Conservation (phyloP, 1,140 invertebrate genomes). For the Steinernema feltiae region DNA sequence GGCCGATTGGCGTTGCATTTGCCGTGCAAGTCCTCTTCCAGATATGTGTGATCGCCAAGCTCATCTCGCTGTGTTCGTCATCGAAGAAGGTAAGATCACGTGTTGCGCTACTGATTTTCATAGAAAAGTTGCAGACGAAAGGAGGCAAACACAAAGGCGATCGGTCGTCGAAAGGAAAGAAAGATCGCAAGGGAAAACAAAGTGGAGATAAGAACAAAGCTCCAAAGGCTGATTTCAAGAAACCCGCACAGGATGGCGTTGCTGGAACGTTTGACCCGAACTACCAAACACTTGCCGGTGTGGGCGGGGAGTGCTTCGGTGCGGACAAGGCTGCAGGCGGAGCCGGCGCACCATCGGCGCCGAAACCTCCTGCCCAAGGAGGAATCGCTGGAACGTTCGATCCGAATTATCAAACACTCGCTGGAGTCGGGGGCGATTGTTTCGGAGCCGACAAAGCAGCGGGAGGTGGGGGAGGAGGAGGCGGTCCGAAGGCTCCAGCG, state of each 20-base stretch:
- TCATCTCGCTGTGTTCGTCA: not conserved
- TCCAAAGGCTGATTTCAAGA: not conserved
- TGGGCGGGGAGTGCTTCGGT: constrained; percentile 21
- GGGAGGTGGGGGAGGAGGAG: not conserved
- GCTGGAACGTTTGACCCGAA: constrained; percentile 22
- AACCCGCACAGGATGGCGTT: not conserved
- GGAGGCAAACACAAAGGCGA: not conserved
- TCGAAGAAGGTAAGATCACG: not conserved
- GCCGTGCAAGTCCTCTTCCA: not conserved
- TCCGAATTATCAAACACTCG: constrained; percentile 19
- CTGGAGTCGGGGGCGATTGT: not conserved
- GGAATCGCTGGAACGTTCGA: constrained; percentile 19
- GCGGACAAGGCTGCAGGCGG: constrained; percentile 18
- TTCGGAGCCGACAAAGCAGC: not conserved
- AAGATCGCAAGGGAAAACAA: not conserved
- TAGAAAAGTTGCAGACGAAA: not conserved
- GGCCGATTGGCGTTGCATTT: not conserved
- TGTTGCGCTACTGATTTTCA: not conserved
- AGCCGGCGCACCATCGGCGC: not conserved
- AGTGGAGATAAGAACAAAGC: not conserved
- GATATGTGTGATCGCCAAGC: not conserved
- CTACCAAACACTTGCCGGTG: constrained; percentile 18
- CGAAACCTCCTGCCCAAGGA: constrained; percentile 13
- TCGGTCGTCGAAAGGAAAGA: too few relatives aligned
- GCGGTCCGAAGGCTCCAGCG: not conserved